Evolutionary conservation across 2,113 vertebrate species (phyloP).

Genomic region (Mystacornis crossleyi): DNA sequence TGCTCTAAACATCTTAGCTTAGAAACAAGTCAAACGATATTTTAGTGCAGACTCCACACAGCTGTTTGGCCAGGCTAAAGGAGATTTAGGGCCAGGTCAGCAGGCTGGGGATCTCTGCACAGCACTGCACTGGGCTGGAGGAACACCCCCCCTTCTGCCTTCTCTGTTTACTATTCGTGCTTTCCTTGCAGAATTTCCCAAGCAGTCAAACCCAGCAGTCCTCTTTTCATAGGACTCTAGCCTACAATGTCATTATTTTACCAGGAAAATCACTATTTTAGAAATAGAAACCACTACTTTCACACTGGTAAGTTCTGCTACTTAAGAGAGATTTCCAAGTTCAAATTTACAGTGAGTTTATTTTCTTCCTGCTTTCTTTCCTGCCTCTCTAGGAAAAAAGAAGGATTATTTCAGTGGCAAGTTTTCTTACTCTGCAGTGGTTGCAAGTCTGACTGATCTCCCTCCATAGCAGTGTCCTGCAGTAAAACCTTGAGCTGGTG

Average conservation of each 20-base stretch:
- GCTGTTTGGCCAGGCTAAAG: not conserved
- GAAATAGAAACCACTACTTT: not conserved
- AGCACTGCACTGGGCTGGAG: not conserved
- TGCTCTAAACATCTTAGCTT: not conserved
- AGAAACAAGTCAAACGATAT: not conserved
- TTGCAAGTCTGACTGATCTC: not conserved
- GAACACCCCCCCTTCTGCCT: not conserved
- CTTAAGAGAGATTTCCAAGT: not conserved
- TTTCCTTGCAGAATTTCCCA: not conserved
- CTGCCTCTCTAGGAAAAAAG: not conserved
- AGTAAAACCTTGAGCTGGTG: not conserved
- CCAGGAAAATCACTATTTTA: not conserved
- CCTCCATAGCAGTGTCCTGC: not conserved
- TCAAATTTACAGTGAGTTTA: not conserved
- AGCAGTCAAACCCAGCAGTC: not conserved
- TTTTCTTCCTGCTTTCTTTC: not conserved
- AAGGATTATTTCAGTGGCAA: not conserved
- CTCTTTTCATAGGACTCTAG: not conserved
- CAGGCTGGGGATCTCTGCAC: not conserved
- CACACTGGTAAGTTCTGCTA: not conserved
- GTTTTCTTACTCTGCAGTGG: not conserved
- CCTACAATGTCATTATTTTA: not conserved
- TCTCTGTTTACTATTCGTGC: not conserved
- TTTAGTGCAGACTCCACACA: not conserved
- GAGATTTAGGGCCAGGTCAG: not conserved